Evolutionary conservation across 2,113 vertebrate species (phyloP).

Genomic region (Danio rerio): GRCz12tu NC_133188.1:5574501-5575000

Average conservation of each 20-base stretch:
- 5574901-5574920: conserved; percentile 70
- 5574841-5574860: conserved; percentile 81
- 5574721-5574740: conserved; percentile 63
- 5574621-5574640: conserved; percentile 69
- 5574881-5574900: conserved; percentile 71
- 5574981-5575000: too few relatives aligned
- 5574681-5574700: conserved; percentile 54
- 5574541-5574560: conserved; percentile 62
- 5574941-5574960: too few relatives aligned
- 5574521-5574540: conserved; percentile 64
- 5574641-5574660: conserved; percentile 78
- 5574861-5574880: conserved; percentile 81
- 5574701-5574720: conserved; percentile 63
- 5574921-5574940: too few relatives aligned
- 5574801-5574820: conserved; percentile 71
- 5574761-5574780: conserved; percentile 62
- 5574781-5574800: conserved; percentile 56
- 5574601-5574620: conserved; percentile 72
- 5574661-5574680: conserved; percentile 62
- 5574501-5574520: conserved; percentile 58
- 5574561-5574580: conserved; percentile 71
- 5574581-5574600: conserved; percentile 76
- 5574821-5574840: conserved; percentile 75
- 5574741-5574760: conserved; percentile 70
- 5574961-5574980: too few relatives aligned